Percentiles rank a stretch among this genome's conserved stretches.
These are phyloP conservation scores for Nasonia giraulti DNA, from an alignment of 1,140 invertebrate species.

Conservation along the genomic window DNA sequence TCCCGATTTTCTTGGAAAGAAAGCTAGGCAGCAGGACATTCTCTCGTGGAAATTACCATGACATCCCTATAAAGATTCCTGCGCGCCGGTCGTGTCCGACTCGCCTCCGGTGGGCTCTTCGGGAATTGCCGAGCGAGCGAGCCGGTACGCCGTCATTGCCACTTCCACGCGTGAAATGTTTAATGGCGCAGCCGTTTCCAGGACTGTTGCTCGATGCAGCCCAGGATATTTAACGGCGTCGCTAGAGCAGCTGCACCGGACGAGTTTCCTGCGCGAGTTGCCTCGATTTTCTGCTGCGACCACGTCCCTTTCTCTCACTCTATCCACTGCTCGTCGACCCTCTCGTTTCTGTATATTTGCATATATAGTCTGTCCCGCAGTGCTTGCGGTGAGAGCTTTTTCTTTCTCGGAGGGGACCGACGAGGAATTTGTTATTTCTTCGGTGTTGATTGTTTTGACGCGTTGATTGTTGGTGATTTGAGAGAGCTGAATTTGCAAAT, in stretches of 20 bases:
- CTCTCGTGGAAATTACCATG: no score
- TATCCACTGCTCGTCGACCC: neutral
- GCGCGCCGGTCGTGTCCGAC: neutral
- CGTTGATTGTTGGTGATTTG: no score
- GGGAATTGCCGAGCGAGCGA: neutral
- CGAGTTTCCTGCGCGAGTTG: neutral
- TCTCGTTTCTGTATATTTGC: conserved; percentile 2
- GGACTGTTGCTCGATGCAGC: neutral
- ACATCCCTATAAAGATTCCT: no score
- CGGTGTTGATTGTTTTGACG: no score
- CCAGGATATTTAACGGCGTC: neutral
- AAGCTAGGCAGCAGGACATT: no score
- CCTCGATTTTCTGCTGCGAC: neutral
- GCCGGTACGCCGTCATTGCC: neutral
- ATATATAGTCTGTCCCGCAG: neutral
- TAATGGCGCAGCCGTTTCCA: neutral
- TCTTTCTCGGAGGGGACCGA: neutral
- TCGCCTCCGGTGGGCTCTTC: neutral
- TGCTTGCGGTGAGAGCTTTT: neutral
- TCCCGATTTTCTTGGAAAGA: no score
- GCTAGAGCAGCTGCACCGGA: neutral
- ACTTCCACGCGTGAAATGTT: conserved; percentile 2
- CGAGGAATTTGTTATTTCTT: neutral
- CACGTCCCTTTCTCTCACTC: neutral
- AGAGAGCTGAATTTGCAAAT: no score